These are phyloP conservation scores for Scolopax bukidnonensis DNA, from an alignment of 2,797 vertebrate genomes.

Conservation along the genomic window DNA sequence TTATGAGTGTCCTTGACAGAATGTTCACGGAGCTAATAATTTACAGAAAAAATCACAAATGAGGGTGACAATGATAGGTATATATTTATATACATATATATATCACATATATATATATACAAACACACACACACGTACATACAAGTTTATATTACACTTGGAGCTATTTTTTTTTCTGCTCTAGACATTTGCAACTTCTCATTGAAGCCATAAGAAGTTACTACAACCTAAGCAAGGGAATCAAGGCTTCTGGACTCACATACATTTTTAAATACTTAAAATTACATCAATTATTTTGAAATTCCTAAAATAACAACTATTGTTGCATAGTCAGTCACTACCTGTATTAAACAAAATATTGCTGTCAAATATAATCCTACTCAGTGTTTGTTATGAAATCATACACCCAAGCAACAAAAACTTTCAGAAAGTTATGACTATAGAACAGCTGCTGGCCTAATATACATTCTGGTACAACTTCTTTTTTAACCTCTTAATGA, in stretches of 20 bases:
- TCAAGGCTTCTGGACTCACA: not conserved
- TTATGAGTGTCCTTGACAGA: constrained; percentile 51
- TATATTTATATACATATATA: not conserved
- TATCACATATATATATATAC: not conserved
- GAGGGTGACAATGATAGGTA: not conserved
- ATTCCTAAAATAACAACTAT: not conserved
- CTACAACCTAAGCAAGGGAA: not conserved
- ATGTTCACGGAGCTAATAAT: not conserved
- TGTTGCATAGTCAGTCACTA: not conserved
- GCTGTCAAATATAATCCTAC: not conserved
- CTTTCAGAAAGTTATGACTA: not conserved
- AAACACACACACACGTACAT: rapidly evolving
- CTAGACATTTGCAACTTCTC: not conserved
- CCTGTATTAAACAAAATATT: not conserved
- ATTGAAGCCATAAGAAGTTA: not conserved
- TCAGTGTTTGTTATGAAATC: not conserved
- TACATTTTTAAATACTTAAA: not conserved
- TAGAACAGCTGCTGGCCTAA: not conserved
- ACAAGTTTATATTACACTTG: not conserved
- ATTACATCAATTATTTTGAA: not conserved
- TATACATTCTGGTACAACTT: not conserved
- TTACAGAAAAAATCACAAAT: not conserved
- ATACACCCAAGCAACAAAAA: not conserved
- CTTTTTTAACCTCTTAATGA: constrained; percentile 44
- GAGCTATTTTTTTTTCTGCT: not conserved